A percentile compares a stretch with the other conserved stretches of the same genome.
phyloP scores from a whole-genome alignment of 2,888 invertebrate species.

The Coelopa pilipes region DNA sequence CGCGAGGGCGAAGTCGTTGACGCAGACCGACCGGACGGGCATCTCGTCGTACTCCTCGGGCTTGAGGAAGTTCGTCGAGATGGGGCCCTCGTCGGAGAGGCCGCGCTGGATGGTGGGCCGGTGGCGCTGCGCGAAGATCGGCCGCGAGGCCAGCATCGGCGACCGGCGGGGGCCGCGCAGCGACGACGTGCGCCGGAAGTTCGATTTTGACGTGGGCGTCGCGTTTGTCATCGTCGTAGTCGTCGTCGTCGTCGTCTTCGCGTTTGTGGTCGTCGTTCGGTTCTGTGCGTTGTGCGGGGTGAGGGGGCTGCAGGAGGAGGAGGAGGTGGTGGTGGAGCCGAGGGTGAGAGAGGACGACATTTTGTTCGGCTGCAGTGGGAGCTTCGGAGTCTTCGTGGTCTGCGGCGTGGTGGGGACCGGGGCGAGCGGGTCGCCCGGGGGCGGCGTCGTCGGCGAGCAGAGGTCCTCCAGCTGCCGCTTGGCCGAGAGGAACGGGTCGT shows the following conservation, averaged over 20 bases:
- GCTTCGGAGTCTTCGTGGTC: slow-evolving; percentile 45
- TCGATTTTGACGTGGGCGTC: slow-evolving; percentile 46
- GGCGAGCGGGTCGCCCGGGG: slow-evolving; percentile 46
- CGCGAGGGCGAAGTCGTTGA: slow-evolving; percentile 60
- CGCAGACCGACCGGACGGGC: slow-evolving; percentile 65
- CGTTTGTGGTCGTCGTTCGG: slow-evolving; percentile 13
- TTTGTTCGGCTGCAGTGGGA: slow-evolving; percentile 29
- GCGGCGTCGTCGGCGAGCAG: slow-evolving; percentile 74
- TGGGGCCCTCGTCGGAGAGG: slow-evolving; percentile 66
- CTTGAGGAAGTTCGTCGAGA: slow-evolving; percentile 65
- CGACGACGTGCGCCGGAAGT: slow-evolving; percentile 64
- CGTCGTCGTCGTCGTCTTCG: slow-evolving; percentile 40
- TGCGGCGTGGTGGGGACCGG: slow-evolving; percentile 56
- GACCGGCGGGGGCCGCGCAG: slow-evolving; percentile 63
- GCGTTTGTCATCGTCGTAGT: slow-evolving; percentile 40
- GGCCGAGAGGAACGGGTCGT: slow-evolving; percentile 83
- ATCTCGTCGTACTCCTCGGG: slow-evolving; percentile 67
- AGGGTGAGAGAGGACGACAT: slow-evolving; percentile 56
- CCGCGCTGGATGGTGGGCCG: slow-evolving; percentile 66
- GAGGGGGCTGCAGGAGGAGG: slow-evolving; percentile 53
- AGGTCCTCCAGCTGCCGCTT: slow-evolving; percentile 86
- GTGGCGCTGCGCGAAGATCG: slow-evolving; percentile 61
- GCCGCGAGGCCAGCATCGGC: slow-evolving; percentile 57
- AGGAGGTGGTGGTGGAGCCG: slow-evolving; percentile 46
- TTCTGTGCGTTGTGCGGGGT: slow-evolving; percentile 7